These are phyloP conservation scores for Leucosticte australis DNA, from an alignment of 2,113 vertebrate species.

Conservation along the genomic window DNA sequence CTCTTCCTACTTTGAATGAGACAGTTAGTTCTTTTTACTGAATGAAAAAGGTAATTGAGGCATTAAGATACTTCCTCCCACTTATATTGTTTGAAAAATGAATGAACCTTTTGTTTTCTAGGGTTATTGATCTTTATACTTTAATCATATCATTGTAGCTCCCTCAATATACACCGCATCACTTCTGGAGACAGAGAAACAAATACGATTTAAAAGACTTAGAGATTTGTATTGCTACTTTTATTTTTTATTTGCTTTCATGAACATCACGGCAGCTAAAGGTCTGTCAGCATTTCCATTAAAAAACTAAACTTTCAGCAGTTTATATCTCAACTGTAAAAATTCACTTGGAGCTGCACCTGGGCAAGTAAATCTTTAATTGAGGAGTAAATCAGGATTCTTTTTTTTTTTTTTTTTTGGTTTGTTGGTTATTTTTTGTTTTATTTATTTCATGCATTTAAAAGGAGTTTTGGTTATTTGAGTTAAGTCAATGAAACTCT, in stretches of 20 bases:
- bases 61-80: background rate
- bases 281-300: slow-evolving; percentile 37
- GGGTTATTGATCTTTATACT: slow-evolving; percentile 14
- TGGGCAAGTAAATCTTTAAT: slow-evolving; percentile 26
- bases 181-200: background rate
- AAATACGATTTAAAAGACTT: slow-evolving; percentile 37
- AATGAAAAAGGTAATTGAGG: background rate
- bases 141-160: background rate
- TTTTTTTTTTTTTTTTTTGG: background rate
- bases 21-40: background rate
- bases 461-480: background rate
- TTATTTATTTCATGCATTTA: slow-evolving; percentile 19
- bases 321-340: slow-evolving; percentile 57
- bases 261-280: slow-evolving; percentile 4
- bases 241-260: slow-evolving; percentile 33
- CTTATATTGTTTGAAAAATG: background rate
- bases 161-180: background rate
- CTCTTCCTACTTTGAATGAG: background rate
- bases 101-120: background rate
- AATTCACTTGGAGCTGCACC: slow-evolving; percentile 17
- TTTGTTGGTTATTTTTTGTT: background rate
- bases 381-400: background rate
- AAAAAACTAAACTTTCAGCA: slow-evolving; percentile 48
- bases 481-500: background rate
- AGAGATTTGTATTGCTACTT: background rate